Evolutionary conservation across 2,113 vertebrate species (phyloP), one percentile per base, ranked within the genome.

Genomic region (Myiozetetes cayanensis): DNA sequence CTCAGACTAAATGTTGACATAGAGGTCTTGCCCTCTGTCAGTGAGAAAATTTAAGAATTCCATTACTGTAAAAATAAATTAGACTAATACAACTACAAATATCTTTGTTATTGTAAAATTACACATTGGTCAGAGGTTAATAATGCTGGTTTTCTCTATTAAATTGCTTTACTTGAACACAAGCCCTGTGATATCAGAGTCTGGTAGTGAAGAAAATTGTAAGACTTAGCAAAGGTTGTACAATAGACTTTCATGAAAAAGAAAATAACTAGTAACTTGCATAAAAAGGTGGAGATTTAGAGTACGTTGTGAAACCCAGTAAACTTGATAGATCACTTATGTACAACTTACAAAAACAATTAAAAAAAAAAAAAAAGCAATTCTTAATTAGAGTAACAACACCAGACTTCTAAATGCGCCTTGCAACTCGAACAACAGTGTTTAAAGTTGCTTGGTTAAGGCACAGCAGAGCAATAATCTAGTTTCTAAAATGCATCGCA

Each of bases 11-110:
- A 73, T 62, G 12, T 41, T 90, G 78, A n/a, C 44, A 41, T 35
- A 72, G 47, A 72, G 47, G 61, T 82, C 78, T 85, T 81, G 37
- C 17, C 31, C 58, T 67, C 27, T 85, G 67, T 56, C 35, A 67
- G 55, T 74, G 44, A 80, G 68, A 87, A 93, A 93, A 88, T 91
- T 70, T 82, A 93, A 81, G 80, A 84, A 93, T 87, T 87, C 30
- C 46, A 87, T 86, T 93, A 90, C 46, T 85, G 10, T 87, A 84
- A 81, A 94, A 73, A 87, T 76, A 92, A 85, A 86, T 85, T 86
- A 88, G 30, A 62, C 11, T n/a, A 85, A 75, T 70, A 74, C 4
- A 82, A 80, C 43, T 89, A 80, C 83, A 93, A 74, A 90, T 67
- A 55, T 59, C 41, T 89, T 83, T 85, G 19, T 79, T 91, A 91